Percentiles rank a stretch among this genome's conserved stretches.
Conservation (phyloP, 2,113 vertebrate genomes). For the Corythornis madagascariensis region DNA sequence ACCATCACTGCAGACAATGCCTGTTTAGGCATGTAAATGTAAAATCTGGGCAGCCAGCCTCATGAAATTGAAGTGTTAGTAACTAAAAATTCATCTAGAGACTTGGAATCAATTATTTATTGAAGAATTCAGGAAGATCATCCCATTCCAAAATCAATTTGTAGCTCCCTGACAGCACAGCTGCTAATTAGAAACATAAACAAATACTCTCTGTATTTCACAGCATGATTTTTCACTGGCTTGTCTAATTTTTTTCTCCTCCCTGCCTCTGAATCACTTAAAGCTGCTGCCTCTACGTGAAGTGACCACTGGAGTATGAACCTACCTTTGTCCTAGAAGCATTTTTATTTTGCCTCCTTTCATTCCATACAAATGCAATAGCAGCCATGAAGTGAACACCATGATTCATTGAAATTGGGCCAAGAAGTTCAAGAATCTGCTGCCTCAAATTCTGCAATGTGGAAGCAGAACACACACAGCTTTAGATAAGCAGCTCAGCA, state of each 20-base stretch:
- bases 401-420: conserved; percentile 99
- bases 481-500: neutral
- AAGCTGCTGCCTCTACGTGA: neutral
- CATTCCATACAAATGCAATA: conserved; percentile 98
- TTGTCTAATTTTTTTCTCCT: neutral
- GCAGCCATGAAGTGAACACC: conserved; percentile 98
- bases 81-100: neutral
- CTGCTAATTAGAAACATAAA: neutral
- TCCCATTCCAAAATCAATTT: neutral
- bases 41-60: neutral
- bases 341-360: conserved; percentile 87
- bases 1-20: neutral
- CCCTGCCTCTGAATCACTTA: neutral
- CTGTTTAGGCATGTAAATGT: no score
- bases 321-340: conserved; percentile 88
- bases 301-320: neutral
- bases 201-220: neutral
- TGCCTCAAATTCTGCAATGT: conserved; percentile 90
- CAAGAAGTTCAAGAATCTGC: conserved; percentile 94
- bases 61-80: neutral
- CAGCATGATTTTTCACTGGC: neutral
- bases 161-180: neutral
- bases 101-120: neutral
- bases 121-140: neutral
- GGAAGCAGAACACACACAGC: neutral